Evolutionary conservation across 2,888 invertebrate species (phyloP).

Genomic region (Thecocarcelia acutangulata): DNA sequence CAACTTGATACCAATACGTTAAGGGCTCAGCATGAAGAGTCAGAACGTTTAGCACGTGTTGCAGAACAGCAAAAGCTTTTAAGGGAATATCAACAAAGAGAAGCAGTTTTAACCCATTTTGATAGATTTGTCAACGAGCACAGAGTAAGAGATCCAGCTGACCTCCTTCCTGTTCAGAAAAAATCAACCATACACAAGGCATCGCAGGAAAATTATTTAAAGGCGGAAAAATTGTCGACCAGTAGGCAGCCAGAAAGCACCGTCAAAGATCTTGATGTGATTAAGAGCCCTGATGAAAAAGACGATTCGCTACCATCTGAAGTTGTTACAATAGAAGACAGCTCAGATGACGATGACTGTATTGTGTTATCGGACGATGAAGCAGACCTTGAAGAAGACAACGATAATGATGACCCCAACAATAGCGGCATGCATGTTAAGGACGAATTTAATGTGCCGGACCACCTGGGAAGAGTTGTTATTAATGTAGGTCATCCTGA

Average conservation of each 20-base stretch:
- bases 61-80: constrained; percentile 93
- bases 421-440: constrained; percentile 97
- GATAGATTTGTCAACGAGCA: constrained; percentile 66
- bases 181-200: constrained; percentile 20
- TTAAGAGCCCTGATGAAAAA: constrained; percentile 45
- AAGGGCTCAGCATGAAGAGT: constrained; percentile 95
- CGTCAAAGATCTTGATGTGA: constrained; percentile 15
- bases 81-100: constrained; percentile 90
- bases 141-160: constrained; percentile 58
- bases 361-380: constrained; percentile 92
- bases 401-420: constrained; percentile 91
- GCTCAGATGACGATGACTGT: constrained; percentile 90
- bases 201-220: background rate
- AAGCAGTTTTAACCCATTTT: constrained; percentile 85
- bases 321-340: constrained; percentile 89
- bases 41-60: constrained; percentile 91
- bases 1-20: constrained; percentile 95
- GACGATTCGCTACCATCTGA: constrained; percentile 70
- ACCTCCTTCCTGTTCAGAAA: constrained; percentile 49
- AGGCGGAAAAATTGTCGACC: background rate
- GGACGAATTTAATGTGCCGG: constrained; percentile 94
- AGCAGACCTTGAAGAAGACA: constrained; percentile 87
- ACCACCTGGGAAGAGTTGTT: constrained; percentile 94
- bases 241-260: background rate
- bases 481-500: constrained; percentile 97